A percentile compares a stretch with the other conserved stretches of the same genome.
phyloP scores from a whole-genome alignment of 2,797 vertebrate genomes.

The Scomberomorus guttatus region DNA sequence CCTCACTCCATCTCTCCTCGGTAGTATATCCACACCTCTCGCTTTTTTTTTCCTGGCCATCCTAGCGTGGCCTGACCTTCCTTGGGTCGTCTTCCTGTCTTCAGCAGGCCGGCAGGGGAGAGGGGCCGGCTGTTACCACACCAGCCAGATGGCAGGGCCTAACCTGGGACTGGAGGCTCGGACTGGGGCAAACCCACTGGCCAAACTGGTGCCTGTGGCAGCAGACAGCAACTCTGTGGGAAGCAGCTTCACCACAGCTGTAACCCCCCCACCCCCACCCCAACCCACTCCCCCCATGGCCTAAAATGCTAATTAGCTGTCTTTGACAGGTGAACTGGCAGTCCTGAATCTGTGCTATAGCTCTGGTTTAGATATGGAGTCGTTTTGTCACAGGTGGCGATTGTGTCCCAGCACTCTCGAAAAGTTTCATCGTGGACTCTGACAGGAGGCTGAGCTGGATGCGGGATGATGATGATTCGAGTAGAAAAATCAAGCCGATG shows the following conservation, averaged over 20 bases:
- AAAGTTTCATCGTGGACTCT: conserved; percentile 39
- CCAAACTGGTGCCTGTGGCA: conserved; percentile 70
- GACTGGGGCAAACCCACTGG: conserved; percentile 59
- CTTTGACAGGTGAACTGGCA: conserved; percentile 51
- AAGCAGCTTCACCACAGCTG: conserved; percentile 51
- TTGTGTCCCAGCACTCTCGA: conserved; percentile 4
- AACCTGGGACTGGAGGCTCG: conserved; percentile 58
- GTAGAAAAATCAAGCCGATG: conserved; percentile 78
- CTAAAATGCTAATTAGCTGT: conserved; percentile 67
- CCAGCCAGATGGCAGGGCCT: conserved; percentile 78
- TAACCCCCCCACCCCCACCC: background rate
- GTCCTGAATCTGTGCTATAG: conserved; percentile 12
- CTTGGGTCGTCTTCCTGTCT: conserved; percentile 70
- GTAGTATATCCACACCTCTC: conserved; percentile 6
- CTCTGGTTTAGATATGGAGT: conserved; percentile 14
- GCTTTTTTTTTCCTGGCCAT: conserved; percentile 47
- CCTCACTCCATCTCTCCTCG: conserved; percentile 15
- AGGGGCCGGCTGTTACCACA: conserved; percentile 71
- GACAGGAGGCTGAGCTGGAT: conserved; percentile 61
- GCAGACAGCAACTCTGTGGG: conserved; percentile 79
- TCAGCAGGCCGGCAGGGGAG: conserved; percentile 56
- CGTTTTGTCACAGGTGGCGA: conserved; percentile 25
- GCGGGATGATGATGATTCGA: conserved; percentile 78
- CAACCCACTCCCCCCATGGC: conserved; percentile 19
- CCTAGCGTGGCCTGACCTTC: conserved; percentile 71